These are phyloP conservation scores for Panagrolaimus sp. DNA, from an alignment of 1,140 invertebrate species.

Conservation along the genomic window DNA sequence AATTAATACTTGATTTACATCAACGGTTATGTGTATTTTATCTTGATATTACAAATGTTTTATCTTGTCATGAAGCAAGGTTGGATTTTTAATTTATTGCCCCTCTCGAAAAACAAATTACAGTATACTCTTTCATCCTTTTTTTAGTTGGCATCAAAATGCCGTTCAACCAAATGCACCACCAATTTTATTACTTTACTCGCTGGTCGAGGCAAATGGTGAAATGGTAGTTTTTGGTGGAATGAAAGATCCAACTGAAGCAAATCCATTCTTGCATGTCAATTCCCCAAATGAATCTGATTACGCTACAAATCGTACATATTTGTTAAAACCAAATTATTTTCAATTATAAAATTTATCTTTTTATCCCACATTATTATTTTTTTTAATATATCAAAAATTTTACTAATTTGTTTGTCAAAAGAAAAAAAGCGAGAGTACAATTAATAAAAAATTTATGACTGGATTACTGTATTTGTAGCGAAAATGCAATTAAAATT, in stretches of 20 bases:
- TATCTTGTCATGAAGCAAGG: constrained; percentile 6
- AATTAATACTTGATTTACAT: neutral
- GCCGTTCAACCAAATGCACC: constrained; percentile 63
- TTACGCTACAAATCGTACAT: constrained; percentile 25
- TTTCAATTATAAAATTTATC: constrained; percentile 12
- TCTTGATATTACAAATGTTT: constrained; percentile 7
- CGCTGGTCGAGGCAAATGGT: constrained; percentile 77
- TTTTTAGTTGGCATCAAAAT: constrained; percentile 69
- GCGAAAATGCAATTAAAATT: neutral
- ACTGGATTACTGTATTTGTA: neutral
- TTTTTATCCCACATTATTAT: neutral
- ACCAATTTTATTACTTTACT: constrained; percentile 81
- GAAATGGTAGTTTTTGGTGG: constrained; percentile 84
- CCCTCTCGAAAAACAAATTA: neutral
- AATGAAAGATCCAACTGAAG: constrained; percentile 28
- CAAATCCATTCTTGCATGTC: constrained; percentile 1
- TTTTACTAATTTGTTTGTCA: too few relatives aligned
- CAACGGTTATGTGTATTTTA: constrained; percentile 3
- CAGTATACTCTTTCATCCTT: neutral
- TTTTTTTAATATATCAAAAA: neutral
- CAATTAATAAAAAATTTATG: neutral
- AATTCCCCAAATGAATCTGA: constrained; percentile 9
- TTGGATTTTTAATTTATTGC: neutral
- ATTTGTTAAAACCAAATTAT: constrained; percentile 20
- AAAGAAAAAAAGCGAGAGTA: too few relatives aligned